A percentile compares a stretch with the other conserved stretches of the same genome.
Conservation (phyloP, 2,888 invertebrate species). For the Alentia gelatinosa region DNA sequence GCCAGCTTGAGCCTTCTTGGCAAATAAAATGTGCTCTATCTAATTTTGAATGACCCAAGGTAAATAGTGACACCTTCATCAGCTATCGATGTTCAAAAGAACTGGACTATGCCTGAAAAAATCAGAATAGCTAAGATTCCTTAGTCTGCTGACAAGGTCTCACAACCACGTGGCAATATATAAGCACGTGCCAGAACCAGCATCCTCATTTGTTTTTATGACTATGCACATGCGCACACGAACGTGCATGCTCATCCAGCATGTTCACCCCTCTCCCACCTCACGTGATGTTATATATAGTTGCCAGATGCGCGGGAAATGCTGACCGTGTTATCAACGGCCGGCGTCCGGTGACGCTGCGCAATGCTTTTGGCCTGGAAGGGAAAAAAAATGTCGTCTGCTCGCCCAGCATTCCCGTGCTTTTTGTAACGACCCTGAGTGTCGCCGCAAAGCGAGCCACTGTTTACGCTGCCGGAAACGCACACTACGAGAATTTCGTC, state of each 20-base stretch:
- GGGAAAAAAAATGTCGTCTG: background rate
- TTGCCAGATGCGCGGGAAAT: background rate
- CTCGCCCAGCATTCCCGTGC: background rate
- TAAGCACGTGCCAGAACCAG: background rate
- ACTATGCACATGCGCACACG: no score
- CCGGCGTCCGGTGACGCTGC: background rate
- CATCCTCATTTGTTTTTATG: no score
- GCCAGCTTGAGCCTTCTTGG: no score
- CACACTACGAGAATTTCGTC: constrained; percentile 1
- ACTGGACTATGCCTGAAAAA: no score
- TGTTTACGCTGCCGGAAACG: background rate
- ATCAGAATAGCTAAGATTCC: background rate
- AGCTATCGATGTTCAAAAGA: no score
- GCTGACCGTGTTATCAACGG: background rate
- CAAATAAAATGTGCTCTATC: no score
- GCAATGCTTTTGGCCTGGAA: no score
- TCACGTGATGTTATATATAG: background rate
- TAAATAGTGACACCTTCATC: no score
- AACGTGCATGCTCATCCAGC: no score
- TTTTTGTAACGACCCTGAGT: background rate
- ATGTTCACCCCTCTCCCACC: background rate
- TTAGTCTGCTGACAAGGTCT: background rate
- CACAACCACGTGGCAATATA: background rate
- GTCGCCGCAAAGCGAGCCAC: background rate
- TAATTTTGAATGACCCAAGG: no score